A percentile compares a stretch with the other conserved stretches of the same genome.
Conservation (phyloP, 2,888 invertebrate species). For the Leucophenga maculata region DNA sequence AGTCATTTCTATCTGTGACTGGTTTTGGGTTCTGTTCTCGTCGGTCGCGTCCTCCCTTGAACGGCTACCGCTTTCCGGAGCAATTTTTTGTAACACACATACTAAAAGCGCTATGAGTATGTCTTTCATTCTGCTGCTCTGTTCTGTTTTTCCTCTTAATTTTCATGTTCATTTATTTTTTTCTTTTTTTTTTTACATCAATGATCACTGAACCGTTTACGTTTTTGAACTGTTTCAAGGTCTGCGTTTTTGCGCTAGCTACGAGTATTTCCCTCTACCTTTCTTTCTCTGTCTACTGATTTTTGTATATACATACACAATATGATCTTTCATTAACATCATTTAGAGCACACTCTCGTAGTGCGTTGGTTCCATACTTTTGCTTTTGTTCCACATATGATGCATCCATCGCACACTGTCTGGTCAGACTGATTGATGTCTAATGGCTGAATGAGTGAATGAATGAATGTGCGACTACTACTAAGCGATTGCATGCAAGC, state of each 20-base stretch:
- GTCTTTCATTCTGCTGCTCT: background rate
- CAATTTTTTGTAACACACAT: background rate
- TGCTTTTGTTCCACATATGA: no score
- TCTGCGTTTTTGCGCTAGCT: constrained; percentile 51
- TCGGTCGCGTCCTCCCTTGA: background rate
- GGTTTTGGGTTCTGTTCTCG: background rate
- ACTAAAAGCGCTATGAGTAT: background rate
- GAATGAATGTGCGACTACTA: no score
- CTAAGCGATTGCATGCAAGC: no score
- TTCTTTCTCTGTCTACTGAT: background rate
- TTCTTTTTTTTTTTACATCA: constrained; percentile 59
- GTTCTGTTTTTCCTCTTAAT: no score
- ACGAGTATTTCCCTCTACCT: background rate
- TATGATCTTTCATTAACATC: no score
- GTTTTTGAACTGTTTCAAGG: constrained; percentile 72
- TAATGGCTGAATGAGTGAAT: no score
- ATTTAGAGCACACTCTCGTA: no score
- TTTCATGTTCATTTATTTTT: background rate
- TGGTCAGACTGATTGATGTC: no score
- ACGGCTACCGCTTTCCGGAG: no score
- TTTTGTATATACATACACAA: background rate
- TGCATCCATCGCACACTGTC: no score
- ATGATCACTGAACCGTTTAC: constrained; percentile 72
- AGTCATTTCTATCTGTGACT: background rate
- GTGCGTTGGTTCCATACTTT: no score